These are phyloP conservation scores for Ophion slaviceki DNA, from an alignment of 2,888 invertebrate species.

Conservation along the genomic window DNA sequence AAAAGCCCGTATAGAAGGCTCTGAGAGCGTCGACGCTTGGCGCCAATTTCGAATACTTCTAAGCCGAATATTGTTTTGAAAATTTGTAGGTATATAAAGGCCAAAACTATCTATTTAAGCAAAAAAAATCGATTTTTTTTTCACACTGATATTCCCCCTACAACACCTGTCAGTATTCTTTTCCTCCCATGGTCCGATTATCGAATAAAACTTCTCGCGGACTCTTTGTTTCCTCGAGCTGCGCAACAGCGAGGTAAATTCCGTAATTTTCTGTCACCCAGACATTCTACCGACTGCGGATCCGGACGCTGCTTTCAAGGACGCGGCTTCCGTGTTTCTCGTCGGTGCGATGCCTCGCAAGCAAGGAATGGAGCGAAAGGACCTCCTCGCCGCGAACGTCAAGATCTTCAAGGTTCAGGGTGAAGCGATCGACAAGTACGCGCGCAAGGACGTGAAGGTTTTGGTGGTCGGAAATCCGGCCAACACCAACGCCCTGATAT, in stretches of 20 bases:
- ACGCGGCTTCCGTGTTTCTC: conserved; percentile 97
- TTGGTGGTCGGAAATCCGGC: conserved; percentile 99
- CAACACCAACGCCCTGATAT: conserved; percentile 98
- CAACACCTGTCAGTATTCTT: too few relatives aligned
- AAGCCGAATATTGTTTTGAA: too few relatives aligned
- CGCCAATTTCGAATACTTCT: too few relatives aligned
- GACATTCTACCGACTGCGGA: conserved; percentile 94
- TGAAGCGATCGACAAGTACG: conserved; percentile 94
- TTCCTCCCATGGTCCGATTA: too few relatives aligned
- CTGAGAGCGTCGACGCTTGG: too few relatives aligned
- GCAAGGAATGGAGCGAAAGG: conserved; percentile 99
- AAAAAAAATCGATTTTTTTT: too few relatives aligned
- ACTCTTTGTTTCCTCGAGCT: not conserved
- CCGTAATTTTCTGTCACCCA: conserved; percentile 70
- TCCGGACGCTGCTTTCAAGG: conserved; percentile 96
- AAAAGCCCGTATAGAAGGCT: too few relatives aligned
- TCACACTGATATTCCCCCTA: too few relatives aligned
- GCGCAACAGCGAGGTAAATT: not conserved
- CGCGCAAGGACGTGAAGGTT: conserved; percentile 96
- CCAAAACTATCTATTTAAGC: too few relatives aligned
- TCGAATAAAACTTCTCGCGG: too few relatives aligned
- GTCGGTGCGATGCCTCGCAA: conserved; percentile 99
- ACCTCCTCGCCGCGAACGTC: conserved; percentile 98
- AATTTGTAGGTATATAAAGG: too few relatives aligned
- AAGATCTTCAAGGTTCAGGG: conserved; percentile 99